Evolutionary conservation across 2,888 invertebrate species (phyloP), one percentile per base, ranked within the genome.

Genomic region (Podotricha telesiphe): DNA sequence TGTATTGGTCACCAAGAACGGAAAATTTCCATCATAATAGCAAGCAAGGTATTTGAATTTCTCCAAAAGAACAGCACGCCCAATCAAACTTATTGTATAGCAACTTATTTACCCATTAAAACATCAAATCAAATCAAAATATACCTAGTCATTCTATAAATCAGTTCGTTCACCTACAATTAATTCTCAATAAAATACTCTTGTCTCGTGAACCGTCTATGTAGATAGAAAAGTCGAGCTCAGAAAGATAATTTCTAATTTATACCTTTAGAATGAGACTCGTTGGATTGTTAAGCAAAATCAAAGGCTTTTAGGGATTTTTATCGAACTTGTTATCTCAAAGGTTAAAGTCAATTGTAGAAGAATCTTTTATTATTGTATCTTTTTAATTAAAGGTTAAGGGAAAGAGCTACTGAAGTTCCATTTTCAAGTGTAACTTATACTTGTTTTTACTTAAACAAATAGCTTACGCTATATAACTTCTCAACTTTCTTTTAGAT

Each of bases 211-310:
- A 42, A 59, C 42, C 58, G 47, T 48, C 17, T 48, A 34, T 34
- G 47, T 48, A 59, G 58, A 66, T 59, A 66, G 50, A 20, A 51
- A 59, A 50, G 37, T 59, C 20, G 42, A 11, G n/a, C 40, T 47
- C 20, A 50, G 50, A 59, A 37, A 66, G 66, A 59, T 66, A 66
- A 66, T 48, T 50, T 59, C 51, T 42, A 59, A 66, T 59, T 59
- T 66, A 66, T 66, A 66, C 40, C 56, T 19, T 59, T 22, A 28
- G 58, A 66, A 66, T 47, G 37, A 65, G 47, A 50, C 1, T 56
- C 50, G 59, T 66, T 53, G 50, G 59, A 62, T 48, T 61, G 13
- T 45, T 47, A 65, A 45, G 45, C 55, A 45, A 65, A 55, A 51
- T 65, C 56, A 40, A 65, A 65, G 48, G 28, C 42, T 10, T 22